Conservation (phyloP, 92 coral and sea anemone genomes). For the Palythoa heliodiscus region DNA sequence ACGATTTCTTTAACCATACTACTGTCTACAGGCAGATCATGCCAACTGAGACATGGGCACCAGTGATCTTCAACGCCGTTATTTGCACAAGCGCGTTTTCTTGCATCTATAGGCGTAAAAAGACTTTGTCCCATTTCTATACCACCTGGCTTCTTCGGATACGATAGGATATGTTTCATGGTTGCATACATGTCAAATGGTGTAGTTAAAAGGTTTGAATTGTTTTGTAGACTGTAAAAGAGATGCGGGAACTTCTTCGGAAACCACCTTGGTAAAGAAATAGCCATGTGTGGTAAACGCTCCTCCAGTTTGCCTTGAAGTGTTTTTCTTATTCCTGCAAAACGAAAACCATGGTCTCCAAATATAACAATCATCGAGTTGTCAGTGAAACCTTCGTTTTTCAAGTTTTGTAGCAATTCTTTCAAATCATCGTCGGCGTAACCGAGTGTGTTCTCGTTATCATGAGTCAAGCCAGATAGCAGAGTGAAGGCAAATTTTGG, state of each 20-base stretch:
- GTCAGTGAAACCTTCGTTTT: constrained; percentile 46
- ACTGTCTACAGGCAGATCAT: constrained; percentile 49
- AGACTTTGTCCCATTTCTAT: constrained; percentile 74
- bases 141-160: constrained; percentile 64
- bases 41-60: constrained; percentile 87
- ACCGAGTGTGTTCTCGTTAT: constrained; percentile 48
- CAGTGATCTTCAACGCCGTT: constrained; percentile 79
- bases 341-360: constrained; percentile 78
- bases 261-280: constrained; percentile 68
- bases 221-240: constrained; percentile 45
- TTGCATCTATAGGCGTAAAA: constrained; percentile 50
- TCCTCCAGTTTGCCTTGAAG: constrained; percentile 82
- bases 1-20: constrained; percentile 57
- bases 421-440: constrained; percentile 59
- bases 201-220: constrained; percentile 58
- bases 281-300: constrained; percentile 73
- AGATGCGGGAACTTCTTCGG: constrained; percentile 46
- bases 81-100: constrained; percentile 65
- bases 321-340: constrained; percentile 50
- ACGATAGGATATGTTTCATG: constrained; percentile 60
- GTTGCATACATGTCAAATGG: constrained; percentile 77
- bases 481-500: constrained; percentile 65
- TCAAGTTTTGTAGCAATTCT: constrained; percentile 46
- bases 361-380: constrained; percentile 63
- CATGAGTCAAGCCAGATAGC: constrained; percentile 51